Conservation (phyloP, 1,140 invertebrate species). For the Conus betulinus region DNA sequence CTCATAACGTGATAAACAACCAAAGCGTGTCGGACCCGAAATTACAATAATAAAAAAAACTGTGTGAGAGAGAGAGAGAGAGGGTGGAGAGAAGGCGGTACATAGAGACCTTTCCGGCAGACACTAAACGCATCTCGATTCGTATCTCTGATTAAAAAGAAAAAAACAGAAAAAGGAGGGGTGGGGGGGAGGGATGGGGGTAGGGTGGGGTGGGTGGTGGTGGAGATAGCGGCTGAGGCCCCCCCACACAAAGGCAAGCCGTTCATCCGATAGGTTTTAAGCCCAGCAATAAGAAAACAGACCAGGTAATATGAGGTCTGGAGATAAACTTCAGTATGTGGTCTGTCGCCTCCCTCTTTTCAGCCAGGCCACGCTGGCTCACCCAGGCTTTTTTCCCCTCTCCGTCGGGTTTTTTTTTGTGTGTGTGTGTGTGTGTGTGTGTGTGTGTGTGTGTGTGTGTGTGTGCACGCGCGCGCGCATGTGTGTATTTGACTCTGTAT, state of each 20-base stretch:
- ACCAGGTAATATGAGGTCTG: conserved; percentile 8
- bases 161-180: too few species aligned
- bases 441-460: too few species aligned
- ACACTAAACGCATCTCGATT: neutral
- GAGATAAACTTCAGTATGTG: conserved; percentile 16
- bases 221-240: too few species aligned
- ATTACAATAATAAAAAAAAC: neutral
- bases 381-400: too few species aligned
- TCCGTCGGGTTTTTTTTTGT: too few species aligned
- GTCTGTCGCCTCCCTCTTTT: neutral
- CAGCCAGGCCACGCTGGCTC: neutral
- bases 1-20: neutral
- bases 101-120: neutral
- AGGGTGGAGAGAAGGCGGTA: neutral
- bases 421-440: too few species aligned
- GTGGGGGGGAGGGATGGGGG: too few species aligned
- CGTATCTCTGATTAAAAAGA: too few species aligned
- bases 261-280: conserved; percentile 2
- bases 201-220: too few species aligned
- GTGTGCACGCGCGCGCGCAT: too few species aligned
- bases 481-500: too few species aligned
- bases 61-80: neutral
- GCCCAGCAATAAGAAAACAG: neutral
- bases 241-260: neutral
- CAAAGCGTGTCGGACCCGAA: neutral